Base-by-base conservation (phyloP, 2,113 vertebrate species). In the Puma concolor region DNA sequence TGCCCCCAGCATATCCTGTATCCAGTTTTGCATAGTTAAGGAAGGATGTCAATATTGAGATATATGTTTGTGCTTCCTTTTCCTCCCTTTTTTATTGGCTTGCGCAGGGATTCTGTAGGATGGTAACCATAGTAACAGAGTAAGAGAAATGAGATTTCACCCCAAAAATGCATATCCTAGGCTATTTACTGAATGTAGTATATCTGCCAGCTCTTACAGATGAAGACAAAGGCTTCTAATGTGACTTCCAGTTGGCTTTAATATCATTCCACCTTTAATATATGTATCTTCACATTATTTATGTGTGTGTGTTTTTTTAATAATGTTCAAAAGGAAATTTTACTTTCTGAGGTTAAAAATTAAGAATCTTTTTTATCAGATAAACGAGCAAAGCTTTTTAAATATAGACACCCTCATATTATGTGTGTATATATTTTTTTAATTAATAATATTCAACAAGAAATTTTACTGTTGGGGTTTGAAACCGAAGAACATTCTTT, bases 91-190 rank as follows among this genome's bases (percentile, higher is more conserved):
- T 98, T 81, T 77, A 98, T 90, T 90, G 29, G 5, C 92, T 60
- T 66, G 67, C 86, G 64, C 97, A 98, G 93, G 84, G 94, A 97
- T 98, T 97, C 97, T 97, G 98, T 98, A 94, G 97, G 86, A 97
- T 98, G 90, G 98, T 99, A 98, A 98, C 99, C 98, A 99, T 99
- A 97, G 98, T 91, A 98, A 99, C 98, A 86, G 98, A 98, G 95
- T 69, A 93, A 44, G 31, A 98, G 97, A 98, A 90, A 98, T 14
- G 64, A 98, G 84, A 98, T 98, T 98, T 98, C 95, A 98, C 95
- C 97, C 96, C 92, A 0, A 97, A 99, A 99, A 98, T 97, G 96
- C 97, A 50, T 98, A 98, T 98, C 97, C 95, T 82, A 93, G 72
- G 64, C 90, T 97, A 91, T 98, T 99, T 97, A 96, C 88, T 98